phyloP scores from a whole-genome alignment of 2,888 invertebrate genomes.

The Notodonta dromedarius region DNA sequence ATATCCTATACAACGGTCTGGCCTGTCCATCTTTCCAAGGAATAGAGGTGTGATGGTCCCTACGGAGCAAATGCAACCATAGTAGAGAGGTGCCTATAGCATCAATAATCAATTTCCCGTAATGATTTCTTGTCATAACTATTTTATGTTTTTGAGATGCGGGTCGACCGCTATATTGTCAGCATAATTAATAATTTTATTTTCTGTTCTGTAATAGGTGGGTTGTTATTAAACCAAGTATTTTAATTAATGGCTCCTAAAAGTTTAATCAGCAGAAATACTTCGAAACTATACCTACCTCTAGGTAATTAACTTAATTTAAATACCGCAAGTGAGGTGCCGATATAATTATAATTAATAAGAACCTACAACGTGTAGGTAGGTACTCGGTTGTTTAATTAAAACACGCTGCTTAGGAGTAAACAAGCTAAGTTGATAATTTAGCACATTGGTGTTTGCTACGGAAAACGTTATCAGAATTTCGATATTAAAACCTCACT shows the following conservation, averaged over 20 bases:
- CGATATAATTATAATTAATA: not conserved
- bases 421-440: not conserved
- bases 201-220: not conserved
- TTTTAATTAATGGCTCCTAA: too few relatives aligned
- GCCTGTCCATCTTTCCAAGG: too few relatives aligned
- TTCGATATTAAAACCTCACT: too few relatives aligned
- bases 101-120: too few relatives aligned
- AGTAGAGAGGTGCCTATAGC: too few relatives aligned
- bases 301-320: not conserved
- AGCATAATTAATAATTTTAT: not conserved
- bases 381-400: not conserved
- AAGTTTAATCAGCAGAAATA: too few relatives aligned
- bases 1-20: too few relatives aligned
- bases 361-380: not conserved
- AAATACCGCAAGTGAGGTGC: not conserved
- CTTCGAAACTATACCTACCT: not conserved
- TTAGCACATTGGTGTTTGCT: too few relatives aligned
- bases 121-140: conserved; percentile 2
- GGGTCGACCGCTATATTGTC: not conserved
- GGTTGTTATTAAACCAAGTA: not conserved
- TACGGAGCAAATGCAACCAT: too few relatives aligned
- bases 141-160: conserved; percentile 1
- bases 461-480: too few relatives aligned
- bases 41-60: too few relatives aligned
- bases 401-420: not conserved